phyloP scores from a whole-genome alignment of 2,888 invertebrate species.

The Andrena marginata region DNA sequence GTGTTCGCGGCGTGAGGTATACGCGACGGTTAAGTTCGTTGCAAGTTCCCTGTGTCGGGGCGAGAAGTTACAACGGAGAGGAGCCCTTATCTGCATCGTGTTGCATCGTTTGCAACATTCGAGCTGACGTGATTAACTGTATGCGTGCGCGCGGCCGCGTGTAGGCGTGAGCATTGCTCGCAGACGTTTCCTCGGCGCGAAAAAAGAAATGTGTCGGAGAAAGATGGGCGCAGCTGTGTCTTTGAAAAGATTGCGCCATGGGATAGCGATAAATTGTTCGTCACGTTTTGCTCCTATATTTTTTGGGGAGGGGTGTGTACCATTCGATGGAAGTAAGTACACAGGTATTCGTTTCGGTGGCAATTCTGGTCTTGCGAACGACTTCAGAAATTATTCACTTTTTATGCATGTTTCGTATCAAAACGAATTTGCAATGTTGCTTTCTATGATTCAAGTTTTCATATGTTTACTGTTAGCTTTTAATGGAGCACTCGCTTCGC shows the following conservation, averaged over 20 bases:
- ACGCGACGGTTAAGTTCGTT: constrained; percentile 2
- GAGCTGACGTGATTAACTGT: constrained; percentile 55
- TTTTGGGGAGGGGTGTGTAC: background rate
- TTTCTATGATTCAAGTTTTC: too few relatives aligned
- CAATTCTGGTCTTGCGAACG: too few relatives aligned
- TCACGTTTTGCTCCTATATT: constrained; percentile 4
- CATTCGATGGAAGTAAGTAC: background rate
- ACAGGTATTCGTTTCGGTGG: too few relatives aligned
- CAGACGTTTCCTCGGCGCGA: background rate
- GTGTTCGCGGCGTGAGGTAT: constrained; percentile 27
- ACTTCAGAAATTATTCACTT: too few relatives aligned
- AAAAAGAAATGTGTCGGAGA: background rate
- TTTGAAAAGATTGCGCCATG: constrained; percentile 10
- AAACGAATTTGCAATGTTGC: too few relatives aligned
- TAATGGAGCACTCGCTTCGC: too few relatives aligned
- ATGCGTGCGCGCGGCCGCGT: constrained; percentile 32
- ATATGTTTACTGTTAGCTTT: too few relatives aligned
- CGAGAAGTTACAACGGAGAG: constrained; percentile 41
- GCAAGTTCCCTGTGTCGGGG: background rate
- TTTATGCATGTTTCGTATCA: too few relatives aligned
- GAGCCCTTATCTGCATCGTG: constrained; percentile 47
- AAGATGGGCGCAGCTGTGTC: constrained; percentile 4
- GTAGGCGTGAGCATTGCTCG: constrained; percentile 43
- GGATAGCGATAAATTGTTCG: constrained; percentile 16
- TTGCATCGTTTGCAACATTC: constrained; percentile 49